These are phyloP conservation scores for Amazona vittata DNA, from an alignment of 2,113 vertebrate species.

Conservation along the genomic window DNA sequence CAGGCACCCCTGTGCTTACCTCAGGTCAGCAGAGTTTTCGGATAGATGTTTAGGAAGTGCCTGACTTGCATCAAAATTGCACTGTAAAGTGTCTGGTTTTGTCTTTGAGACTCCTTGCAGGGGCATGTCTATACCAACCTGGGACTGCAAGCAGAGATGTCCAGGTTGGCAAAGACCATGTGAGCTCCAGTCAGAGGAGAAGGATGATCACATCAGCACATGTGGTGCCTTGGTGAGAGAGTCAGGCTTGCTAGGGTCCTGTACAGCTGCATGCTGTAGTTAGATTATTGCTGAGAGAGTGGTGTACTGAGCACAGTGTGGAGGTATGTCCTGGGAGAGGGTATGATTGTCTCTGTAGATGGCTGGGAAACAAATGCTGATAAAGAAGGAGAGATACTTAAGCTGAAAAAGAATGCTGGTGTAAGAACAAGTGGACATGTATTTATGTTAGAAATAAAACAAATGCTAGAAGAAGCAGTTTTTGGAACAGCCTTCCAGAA, in stretches of 20 bases:
- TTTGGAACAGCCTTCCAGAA: not conserved
- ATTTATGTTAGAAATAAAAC: not conserved
- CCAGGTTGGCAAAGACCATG: not conserved
- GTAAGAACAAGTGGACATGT: not conserved
- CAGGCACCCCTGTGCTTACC: not conserved
- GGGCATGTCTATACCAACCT: not conserved
- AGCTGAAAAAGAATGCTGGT: not conserved
- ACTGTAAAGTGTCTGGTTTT: not conserved
- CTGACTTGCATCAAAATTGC: not conserved
- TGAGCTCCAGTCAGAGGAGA: not conserved
- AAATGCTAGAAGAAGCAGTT: not conserved
- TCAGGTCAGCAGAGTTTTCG: not conserved
- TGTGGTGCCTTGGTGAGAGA: not conserved
- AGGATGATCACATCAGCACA: not conserved
- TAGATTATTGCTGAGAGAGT: not conserved
- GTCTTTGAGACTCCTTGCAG: not conserved
- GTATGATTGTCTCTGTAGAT: fast-evolving
- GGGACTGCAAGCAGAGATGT: not conserved
- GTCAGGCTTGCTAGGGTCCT: not conserved
- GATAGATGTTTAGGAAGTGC: not conserved
- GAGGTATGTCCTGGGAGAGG: not conserved
- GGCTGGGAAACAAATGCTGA: not conserved
- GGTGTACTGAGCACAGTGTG: too few species aligned
- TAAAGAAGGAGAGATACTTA: not conserved
- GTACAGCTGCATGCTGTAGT: not conserved